phyloP scores from a whole-genome alignment of 1,140 invertebrate species.

The Hyles euphorbiae region DNA sequence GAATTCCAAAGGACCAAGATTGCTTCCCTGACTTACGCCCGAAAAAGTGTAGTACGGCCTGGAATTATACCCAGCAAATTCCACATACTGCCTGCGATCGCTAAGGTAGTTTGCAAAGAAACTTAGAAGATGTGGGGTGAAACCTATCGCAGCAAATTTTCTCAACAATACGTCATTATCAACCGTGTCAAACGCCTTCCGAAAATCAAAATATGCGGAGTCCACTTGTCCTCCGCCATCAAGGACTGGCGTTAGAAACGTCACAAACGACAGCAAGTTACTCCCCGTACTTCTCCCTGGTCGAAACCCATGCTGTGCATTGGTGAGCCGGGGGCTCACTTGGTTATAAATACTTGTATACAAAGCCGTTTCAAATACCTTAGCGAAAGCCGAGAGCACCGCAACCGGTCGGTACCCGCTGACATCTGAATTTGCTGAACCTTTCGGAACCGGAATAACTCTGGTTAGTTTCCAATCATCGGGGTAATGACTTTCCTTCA shows the following conservation, averaged over 20 bases:
- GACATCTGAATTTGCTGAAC: neutral
- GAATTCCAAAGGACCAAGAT: slow-evolving; percentile 24
- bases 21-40: slow-evolving; percentile 27
- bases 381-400: slow-evolving; percentile 1
- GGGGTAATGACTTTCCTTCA: neutral
- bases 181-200: neutral
- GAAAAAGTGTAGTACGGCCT: slow-evolving; percentile 24
- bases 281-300: neutral
- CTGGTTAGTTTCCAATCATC: slow-evolving; percentile 11
- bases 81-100: slow-evolving; percentile 2
- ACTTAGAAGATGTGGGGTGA: neutral
- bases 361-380: slow-evolving; percentile 1
- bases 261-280: neutral
- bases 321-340: neutral
- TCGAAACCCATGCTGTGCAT: slow-evolving; percentile 3
- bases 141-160: neutral
- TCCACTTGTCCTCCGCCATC: slow-evolving; percentile 1
- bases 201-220: slow-evolving; percentile 2
- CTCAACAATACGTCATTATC: neutral
- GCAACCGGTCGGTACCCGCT: slow-evolving; percentile 1
- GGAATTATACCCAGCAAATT: slow-evolving; percentile 12
- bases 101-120: slow-evolving; percentile 4
- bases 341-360: neutral
- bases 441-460: slow-evolving; percentile 3
- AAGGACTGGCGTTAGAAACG: neutral